Evolutionary conservation across 1,140 invertebrate species (phyloP).

Genomic region (Apis florea): DNA sequence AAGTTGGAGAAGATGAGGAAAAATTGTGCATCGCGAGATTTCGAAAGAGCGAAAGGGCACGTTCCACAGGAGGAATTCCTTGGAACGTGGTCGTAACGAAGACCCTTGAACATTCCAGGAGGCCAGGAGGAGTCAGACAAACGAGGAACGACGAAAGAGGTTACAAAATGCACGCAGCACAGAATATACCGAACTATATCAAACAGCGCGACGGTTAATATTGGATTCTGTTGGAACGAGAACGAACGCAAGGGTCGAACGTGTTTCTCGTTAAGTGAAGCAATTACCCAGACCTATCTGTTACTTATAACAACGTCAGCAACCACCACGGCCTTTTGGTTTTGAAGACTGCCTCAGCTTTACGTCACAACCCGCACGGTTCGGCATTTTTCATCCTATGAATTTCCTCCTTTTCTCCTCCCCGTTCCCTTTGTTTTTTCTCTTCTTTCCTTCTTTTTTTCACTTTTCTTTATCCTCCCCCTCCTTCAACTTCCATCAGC

Average conservation of each 20-base stretch:
- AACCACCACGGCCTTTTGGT: conserved; percentile 74
- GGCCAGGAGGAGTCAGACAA: conserved; percentile 37
- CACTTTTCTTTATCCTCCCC: too few relatives aligned
- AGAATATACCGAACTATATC: conserved; percentile 65
- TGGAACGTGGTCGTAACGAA: conserved; percentile 56
- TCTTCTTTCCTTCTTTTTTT: neutral
- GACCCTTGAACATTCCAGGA: conserved; percentile 47
- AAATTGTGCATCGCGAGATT: conserved; percentile 38
- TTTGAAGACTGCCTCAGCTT: conserved; percentile 73
- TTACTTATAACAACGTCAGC: conserved; percentile 75
- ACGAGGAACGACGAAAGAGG: conserved; percentile 46
- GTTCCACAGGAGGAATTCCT: conserved; percentile 29
- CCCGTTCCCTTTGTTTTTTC: neutral
- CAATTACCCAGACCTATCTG: conserved; percentile 76
- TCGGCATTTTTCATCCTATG: conserved; percentile 37
- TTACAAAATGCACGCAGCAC: conserved; percentile 56
- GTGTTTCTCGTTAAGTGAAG: conserved; percentile 79
- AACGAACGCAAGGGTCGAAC: conserved; percentile 68
- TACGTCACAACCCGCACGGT: conserved; percentile 59
- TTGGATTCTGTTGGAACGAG: conserved; percentile 52
- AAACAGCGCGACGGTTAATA: conserved; percentile 71
- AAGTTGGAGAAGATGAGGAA: conserved; percentile 5
- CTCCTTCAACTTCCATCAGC: neutral
- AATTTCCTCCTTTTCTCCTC: neutral
- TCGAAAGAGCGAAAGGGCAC: conserved; percentile 29